Conservation (phyloP, 1,140 invertebrate species). For the Gryllus bimaculatus region DNA sequence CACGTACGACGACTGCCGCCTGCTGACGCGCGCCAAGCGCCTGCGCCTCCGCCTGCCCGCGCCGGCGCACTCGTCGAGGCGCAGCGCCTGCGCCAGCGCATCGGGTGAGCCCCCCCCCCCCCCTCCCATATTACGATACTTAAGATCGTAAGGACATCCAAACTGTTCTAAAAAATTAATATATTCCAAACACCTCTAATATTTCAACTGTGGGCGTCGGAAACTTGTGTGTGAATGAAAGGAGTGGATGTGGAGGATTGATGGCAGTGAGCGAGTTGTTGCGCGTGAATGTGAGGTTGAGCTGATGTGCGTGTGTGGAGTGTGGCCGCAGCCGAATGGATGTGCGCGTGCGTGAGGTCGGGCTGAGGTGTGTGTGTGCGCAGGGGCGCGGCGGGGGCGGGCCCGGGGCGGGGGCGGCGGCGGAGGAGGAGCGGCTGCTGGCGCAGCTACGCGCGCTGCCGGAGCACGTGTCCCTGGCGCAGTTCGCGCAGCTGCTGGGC, state of each 20-base stretch:
- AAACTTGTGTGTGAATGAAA: too few species aligned
- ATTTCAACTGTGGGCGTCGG: too few species aligned
- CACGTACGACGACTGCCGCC: slow-evolving; percentile 82
- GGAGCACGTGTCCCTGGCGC: slow-evolving; percentile 43
- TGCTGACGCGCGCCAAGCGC: slow-evolving; percentile 71
- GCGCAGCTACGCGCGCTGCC: slow-evolving; percentile 23
- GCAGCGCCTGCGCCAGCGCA: slow-evolving; percentile 11
- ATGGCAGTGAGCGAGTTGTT: too few species aligned
- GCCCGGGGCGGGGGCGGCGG: too few species aligned
- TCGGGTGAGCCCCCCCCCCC: neutral
- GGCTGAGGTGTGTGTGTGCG: too few species aligned
- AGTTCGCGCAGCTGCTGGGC: slow-evolving; percentile 53
- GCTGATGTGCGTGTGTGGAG: too few species aligned
- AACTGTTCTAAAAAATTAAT: too few species aligned
- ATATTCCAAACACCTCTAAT: too few species aligned
- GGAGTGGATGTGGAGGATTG: too few species aligned
- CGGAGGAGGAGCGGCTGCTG: neutral
- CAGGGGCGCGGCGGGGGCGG: neutral
- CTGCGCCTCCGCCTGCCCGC: slow-evolving; percentile 66
- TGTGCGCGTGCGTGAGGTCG: too few species aligned
- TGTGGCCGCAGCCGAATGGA: too few species aligned
- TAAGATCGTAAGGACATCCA: neutral
- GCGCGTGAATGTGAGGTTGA: too few species aligned
- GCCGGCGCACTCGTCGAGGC: slow-evolving; percentile 63
- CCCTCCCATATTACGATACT: neutral